phyloP scores from a whole-genome alignment of 2,797 vertebrate species.

The Pygocentrus nattereri region DNA sequence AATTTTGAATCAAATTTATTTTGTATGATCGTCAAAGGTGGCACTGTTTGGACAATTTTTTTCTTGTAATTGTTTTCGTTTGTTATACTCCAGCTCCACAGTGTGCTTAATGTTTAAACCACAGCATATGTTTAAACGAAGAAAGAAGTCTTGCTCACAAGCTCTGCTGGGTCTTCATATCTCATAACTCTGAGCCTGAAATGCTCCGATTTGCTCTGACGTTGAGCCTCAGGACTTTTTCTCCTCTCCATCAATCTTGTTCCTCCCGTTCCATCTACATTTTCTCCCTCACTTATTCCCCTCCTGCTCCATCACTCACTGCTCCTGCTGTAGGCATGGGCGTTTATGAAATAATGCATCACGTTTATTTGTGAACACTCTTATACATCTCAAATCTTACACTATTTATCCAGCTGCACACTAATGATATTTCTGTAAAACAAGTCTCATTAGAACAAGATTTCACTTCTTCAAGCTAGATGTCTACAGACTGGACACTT shows the following conservation, averaged over 20 bases:
- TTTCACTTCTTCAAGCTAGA: neutral
- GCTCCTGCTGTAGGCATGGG: neutral
- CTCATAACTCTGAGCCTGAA: neutral
- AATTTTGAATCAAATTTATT: neutral
- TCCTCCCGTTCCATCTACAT: conserved; percentile 10
- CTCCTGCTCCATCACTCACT: neutral
- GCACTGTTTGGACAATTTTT: neutral
- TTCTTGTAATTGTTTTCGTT: too few species aligned
- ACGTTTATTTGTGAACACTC: conserved; percentile 37
- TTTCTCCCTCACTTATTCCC: conserved; percentile 13
- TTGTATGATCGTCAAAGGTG: neutral
- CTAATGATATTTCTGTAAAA: conserved; percentile 25
- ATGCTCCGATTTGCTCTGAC: neutral
- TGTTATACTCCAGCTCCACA: neutral
- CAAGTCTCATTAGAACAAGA: conserved; percentile 8
- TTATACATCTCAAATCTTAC: neutral
- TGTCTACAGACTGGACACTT: too few species aligned
- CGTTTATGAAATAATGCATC: conserved; percentile 34
- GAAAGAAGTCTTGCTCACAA: too few species aligned
- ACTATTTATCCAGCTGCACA: conserved; percentile 14
- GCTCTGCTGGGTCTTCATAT: conserved; percentile 2
- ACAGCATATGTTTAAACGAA: too few species aligned
- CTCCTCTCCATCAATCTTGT: conserved; percentile 4
- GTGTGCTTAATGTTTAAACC: too few species aligned
- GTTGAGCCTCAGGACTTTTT: neutral